Evolutionary conservation across 2,797 vertebrate genomes (phyloP), one percentile per base, ranked within the genome.

Genomic region (Catamblyrhynchus diadema): DNA sequence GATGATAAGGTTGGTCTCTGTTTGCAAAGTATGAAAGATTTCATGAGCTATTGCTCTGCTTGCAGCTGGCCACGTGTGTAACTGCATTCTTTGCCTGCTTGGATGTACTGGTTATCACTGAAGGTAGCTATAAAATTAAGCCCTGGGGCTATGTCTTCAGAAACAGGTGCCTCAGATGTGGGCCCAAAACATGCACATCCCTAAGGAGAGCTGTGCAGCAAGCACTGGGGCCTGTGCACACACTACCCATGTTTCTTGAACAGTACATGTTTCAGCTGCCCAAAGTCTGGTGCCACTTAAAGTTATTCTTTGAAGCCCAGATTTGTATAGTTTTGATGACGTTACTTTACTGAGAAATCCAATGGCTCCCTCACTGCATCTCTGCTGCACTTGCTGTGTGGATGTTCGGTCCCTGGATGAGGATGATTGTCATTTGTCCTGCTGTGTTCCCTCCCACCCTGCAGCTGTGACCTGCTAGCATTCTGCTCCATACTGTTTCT

Each of bases 51-150:
- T 61, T 75, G 47, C 60, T 81, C 33, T 47, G 59, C 41, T 88
- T 1, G 1, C 70, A 75, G 70, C 90, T 69, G 67, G 64, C 73
- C 54, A 51, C 0, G 2, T 78, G 90, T 28, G 4, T 48, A 75
- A 48, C 71, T 81, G 61, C 90, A 92, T 96, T 96, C 83, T 93
- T 94, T 1, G 2, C n/a, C 80, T 93, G 71, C 56, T 22, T 93
- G 66, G 69, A 61, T 47, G 65, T 45, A 67, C 74, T n/a, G 33
- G 88, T 95, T 95, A 81, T 95, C 93, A 80, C 74, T 37, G 70
- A 78, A 75, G 61, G 42, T 22, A 92, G 90, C 86, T 93, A 77
- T 95, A 97, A 97, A 96, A 82, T 50, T 82, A 74, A 85, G 57
- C 67, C 90, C 74, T 19, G 23, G 45, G 60, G 88, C 45, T 70